Conservation (phyloP, 2,113 vertebrate genomes). For the Strix aluco region DNA sequence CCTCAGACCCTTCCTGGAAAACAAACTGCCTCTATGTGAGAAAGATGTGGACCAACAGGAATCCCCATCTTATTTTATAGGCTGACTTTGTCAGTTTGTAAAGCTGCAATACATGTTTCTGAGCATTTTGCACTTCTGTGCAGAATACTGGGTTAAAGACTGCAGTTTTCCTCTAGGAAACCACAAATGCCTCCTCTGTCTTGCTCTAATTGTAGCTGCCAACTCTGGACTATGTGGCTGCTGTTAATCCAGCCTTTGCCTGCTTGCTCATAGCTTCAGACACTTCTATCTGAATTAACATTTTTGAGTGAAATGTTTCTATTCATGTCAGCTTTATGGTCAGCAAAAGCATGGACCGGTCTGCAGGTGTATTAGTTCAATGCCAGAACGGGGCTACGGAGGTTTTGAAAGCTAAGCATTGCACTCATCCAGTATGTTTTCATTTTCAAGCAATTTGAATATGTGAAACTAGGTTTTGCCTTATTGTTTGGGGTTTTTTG, state of each 20-base stretch:
- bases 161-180: not conserved
- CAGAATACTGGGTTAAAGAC: not conserved
- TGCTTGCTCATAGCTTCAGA: not conserved
- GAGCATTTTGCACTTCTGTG: not conserved
- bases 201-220: not conserved
- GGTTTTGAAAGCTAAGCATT: not conserved
- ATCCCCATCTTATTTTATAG: not conserved
- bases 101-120: not conserved
- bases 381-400: not conserved
- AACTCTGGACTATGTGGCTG: not conserved
- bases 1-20: not conserved
- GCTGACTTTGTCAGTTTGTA: not conserved
- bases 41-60: not conserved
- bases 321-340: not conserved
- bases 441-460: not conserved
- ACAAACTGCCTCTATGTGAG: not conserved
- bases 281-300: not conserved
- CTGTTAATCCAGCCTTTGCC: not conserved
- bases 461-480: not conserved
- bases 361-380: not conserved
- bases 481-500: not conserved
- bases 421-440: not conserved
- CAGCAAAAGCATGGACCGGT: not conserved
- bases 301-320: not conserved
- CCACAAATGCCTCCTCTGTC: not conserved